Evolutionary conservation across 2,797 vertebrate genomes (phyloP).

Genomic region (Hyperoplus immaculatus): DNA sequence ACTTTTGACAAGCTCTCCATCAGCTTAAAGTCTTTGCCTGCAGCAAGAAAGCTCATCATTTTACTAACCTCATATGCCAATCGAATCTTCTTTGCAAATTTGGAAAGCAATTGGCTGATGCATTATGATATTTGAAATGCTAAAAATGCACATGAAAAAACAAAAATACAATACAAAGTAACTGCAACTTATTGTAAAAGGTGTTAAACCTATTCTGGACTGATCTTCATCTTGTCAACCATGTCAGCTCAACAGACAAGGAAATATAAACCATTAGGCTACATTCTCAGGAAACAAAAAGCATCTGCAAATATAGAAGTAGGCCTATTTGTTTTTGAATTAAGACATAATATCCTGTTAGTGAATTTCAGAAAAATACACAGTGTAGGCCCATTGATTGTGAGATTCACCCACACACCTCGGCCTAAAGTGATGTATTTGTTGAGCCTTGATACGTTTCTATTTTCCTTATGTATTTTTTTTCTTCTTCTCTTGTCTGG

Average conservation of each 20-base stretch:
- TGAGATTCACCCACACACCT: conserved; percentile 41
- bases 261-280: background rate
- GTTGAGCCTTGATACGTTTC: conserved; percentile 73
- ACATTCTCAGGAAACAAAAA: background rate
- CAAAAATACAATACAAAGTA: background rate
- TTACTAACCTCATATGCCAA: background rate
- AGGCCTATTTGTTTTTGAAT: conserved; percentile 29
- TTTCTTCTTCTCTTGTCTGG: conserved; percentile 85
- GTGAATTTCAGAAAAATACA: conserved; percentile 7
- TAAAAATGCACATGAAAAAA: background rate
- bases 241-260: conserved; percentile 7
- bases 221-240: conserved; percentile 7
- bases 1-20: conserved; percentile 2
- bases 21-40: conserved; percentile 7
- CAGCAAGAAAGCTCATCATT: background rate
- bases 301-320: conserved; percentile 1
- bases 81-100: background rate
- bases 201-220: background rate
- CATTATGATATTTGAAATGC: conserved; percentile 4
- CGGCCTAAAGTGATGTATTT: conserved; percentile 69
- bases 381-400: conserved; percentile 37
- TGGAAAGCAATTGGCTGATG: background rate
- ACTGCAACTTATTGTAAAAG: background rate
- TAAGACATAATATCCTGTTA: conserved; percentile 20
- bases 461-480: conserved; percentile 64